Evolutionary conservation across 2,888 invertebrate genomes (phyloP), one percentile per base, ranked within the genome.

Genomic region (Meteorus colon): DNA sequence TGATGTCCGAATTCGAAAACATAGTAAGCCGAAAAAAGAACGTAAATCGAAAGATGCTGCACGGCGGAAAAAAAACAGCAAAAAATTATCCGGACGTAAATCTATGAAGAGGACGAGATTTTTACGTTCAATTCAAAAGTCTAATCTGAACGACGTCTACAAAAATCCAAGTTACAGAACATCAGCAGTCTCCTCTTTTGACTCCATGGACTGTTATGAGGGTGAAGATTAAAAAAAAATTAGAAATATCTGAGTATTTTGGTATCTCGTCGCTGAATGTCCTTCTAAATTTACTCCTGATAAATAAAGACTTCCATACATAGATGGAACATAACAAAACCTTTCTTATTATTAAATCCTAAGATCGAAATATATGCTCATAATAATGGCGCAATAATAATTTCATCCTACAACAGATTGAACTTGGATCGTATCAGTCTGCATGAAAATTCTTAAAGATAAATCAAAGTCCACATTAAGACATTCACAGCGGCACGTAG

Each of bases 151-250:
- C 24, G 77, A 83, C 45, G 76, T 80, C 31, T 82, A 82, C 73
- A 76, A 79, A 6, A 82, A 83, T 78, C 82, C 82, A n/a, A 73
- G 72, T 4, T 82, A 79, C 77, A 79, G 77, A 63, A 74, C 77
- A 8, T 83, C 83, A 8, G 80, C 78, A 2, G 78, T 75, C 27
- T 81, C 81, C 31, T 81, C 81, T 4, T 71, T 80, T 24, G 78
- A 75, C 4, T 81, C 80, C 10, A 76, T 78, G 60, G 80, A 79
- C 48, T 73, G 59, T 29, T 76, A 59, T 41, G 41, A 66, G 55
- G 71, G 45, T 8, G 71, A 71, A 41, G 66, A 41, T 65, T 37
- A 37, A 65, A 8, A n/a, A 34, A 37, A 41, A 34, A 34, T 24
- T 19, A 41, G 8, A 41, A 41, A 41, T 12, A 41, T 12, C 34